Evolutionary conservation across 2,888 invertebrate species (phyloP), one percentile per base, ranked within the genome.

Genomic region (Melieria crassipennis): DNA sequence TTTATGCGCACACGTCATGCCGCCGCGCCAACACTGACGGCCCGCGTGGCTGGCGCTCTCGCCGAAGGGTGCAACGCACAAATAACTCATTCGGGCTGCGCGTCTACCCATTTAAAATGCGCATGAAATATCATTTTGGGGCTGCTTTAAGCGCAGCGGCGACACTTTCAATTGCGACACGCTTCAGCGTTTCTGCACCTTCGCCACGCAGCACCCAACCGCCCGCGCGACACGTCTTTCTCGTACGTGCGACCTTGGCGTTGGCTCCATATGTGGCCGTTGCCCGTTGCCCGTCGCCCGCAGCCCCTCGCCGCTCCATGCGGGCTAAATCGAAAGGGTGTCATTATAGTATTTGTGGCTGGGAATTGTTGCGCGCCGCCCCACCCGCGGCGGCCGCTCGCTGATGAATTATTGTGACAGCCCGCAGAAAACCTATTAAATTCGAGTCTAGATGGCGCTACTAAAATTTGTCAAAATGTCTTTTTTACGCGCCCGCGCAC

Each of bases 391-490:
- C 72, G 68, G 50, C 43, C 47, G 10, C 77, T 80, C 82, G 81
- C 82, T 82, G 81, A 82, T 82, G 83, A 83, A 83, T 81, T 82
- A 83, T 83, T 81, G 82, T 83, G 81, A 82, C 82, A 83, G 80
- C 75, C 79, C 75, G 79, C 78, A 80, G 78, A 83, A 83, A 83
- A 83, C 80, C 82, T 79, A 82, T 82, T 82, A 81, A 83, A 82
- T 78, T 77, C 79, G 78, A 75, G 77, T 80, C 78, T 83, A 78
- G 81, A 82, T 82, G 82, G 82, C 80, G 82, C 81, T 82, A 82
- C 81, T 81, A 65, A 79, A 84, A 83, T 83, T 83, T 83, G 83
- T 83, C 84, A 83, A 83, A 83, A 80, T 83, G 81, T 81, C 79
- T 82, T 77, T 67, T 81, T 78, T 76, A 30, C 56, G 71, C 61